Base-by-base conservation (phyloP, 2,113 vertebrate genomes). In the Pseudonaja textilis region DNA sequence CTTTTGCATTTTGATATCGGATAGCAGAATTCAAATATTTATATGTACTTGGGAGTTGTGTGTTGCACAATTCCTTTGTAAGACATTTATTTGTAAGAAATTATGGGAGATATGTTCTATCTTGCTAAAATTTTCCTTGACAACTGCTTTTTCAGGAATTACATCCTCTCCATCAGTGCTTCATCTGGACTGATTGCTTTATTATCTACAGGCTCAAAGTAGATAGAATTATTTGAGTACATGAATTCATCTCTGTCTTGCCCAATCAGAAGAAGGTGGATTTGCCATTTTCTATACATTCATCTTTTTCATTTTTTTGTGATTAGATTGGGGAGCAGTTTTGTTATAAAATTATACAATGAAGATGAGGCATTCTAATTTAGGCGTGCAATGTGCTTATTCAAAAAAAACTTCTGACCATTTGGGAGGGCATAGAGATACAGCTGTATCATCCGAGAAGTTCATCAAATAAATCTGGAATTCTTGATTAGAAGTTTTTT, bases 191-290 rank as follows among this genome's bases (percentile, higher is more conserved):
- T 99, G 95, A 99, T 99, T 50, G 99, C 99, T 94, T 97, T 99
- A 96, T 98, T 99, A 3, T 99, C 99, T 20, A 99, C 99, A 0
- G 99, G 99, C 93, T 99, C 99, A 93, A 99, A 99, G 95, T 99
- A 98, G 98, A 95, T 74, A 23, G 2, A 56, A 22, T 92, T 52
- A 7, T 54, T 18, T 57, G 47, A 89, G 9, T 20, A 88, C 47
- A 94, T 85, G 50, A 85, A 74, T 93, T 96, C 91, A 52, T 25
- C 11, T n/a, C 47, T 69, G n/a, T 74, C 16, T 8, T 50, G 26
- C 47, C 42, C 39, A 89, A 4, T 10, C 54, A 42, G 34, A 29
- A 26, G 42, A n/a, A 85, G 2, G 6, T 3, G 3, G 47, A n/a
- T 45, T 29, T 89, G 89, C 29, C 56, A 81, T 93, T 94, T 93